Conservation (phyloP, 2,113 vertebrate species). For the Silurus asotus region DNA sequence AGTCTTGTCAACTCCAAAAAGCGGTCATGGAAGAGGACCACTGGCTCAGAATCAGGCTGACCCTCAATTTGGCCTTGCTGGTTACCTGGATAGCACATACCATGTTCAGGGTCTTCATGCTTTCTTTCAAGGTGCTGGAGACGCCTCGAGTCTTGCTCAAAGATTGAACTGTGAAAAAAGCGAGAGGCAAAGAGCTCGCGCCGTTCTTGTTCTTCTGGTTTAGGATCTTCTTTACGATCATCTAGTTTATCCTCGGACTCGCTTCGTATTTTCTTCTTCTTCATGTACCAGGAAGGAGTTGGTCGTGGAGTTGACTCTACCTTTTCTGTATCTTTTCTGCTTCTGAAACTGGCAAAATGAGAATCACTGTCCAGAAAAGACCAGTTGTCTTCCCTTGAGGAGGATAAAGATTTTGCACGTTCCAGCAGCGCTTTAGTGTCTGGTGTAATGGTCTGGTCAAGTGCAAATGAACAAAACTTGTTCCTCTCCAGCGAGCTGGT, state of each 20-base stretch:
- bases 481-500: constrained; percentile 88
- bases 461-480: constrained; percentile 92
- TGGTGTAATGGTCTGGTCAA: constrained; percentile 97
- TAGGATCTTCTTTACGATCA: constrained; percentile 93
- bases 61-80: constrained; percentile 78
- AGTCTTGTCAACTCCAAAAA: constrained; percentile 85
- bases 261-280: constrained; percentile 94
- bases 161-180: constrained; percentile 96
- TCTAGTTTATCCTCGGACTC: constrained; percentile 93
- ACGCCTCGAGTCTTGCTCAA: constrained; percentile 93
- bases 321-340: constrained; percentile 94
- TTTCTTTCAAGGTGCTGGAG: constrained; percentile 92
- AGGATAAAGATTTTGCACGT: constrained; percentile 95
- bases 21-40: constrained; percentile 92
- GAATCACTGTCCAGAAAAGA: constrained; percentile 95
- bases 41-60: constrained; percentile 78
- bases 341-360: constrained; percentile 89
- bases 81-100: constrained; percentile 71
- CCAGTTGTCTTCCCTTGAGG: constrained; percentile 96
- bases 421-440: constrained; percentile 97
- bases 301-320: constrained; percentile 90
- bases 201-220: constrained; percentile 91
- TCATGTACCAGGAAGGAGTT: constrained; percentile 97
- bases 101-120: constrained; percentile 84
- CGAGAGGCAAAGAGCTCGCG: constrained; percentile 94